Percentiles rank a stretch among this genome's conserved stretches.
These are phyloP conservation scores for Odontomachus brunneus DNA, from an alignment of 1,140 invertebrate genomes.

Conservation along the genomic window DNA sequence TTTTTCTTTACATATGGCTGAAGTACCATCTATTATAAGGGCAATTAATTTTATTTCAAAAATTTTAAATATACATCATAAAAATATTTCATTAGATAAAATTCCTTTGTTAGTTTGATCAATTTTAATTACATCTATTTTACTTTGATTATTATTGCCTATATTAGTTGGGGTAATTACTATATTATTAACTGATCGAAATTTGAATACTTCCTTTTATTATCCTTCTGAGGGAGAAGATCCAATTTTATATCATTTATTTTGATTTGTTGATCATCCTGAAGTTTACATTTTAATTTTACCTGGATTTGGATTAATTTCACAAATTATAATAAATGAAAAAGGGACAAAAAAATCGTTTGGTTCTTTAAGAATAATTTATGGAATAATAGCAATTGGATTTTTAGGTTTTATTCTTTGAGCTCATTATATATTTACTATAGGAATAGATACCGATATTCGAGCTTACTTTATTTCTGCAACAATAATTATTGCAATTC, in stretches of 20 bases:
- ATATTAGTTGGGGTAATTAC: constrained; percentile 91
- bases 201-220: constrained; percentile 90
- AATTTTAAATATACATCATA: constrained; percentile 86
- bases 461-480: no score
- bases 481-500: no score
- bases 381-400: constrained; percentile 62
- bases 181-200: constrained; percentile 90
- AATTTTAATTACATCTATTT: constrained; percentile 89
- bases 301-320: constrained; percentile 84
- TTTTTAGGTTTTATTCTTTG: constrained; percentile 34
- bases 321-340: constrained; percentile 76
- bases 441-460: no score
- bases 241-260: no score
- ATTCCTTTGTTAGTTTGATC: constrained; percentile 89
- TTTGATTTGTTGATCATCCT: constrained; percentile 87
- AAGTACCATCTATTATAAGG: neutral
- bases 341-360: constrained; percentile 76
- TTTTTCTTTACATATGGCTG: neutral
- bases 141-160: constrained; percentile 89
- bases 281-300: constrained; percentile 88
- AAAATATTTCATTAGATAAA: constrained; percentile 76
- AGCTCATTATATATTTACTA: no score
- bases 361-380: constrained; percentile 72
- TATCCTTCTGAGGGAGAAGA: constrained; percentile 82
- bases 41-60: constrained; percentile 85